These are phyloP conservation scores for Drosophila recens DNA, from an alignment of 2,888 invertebrate genomes.

Conservation along the genomic window DNA sequence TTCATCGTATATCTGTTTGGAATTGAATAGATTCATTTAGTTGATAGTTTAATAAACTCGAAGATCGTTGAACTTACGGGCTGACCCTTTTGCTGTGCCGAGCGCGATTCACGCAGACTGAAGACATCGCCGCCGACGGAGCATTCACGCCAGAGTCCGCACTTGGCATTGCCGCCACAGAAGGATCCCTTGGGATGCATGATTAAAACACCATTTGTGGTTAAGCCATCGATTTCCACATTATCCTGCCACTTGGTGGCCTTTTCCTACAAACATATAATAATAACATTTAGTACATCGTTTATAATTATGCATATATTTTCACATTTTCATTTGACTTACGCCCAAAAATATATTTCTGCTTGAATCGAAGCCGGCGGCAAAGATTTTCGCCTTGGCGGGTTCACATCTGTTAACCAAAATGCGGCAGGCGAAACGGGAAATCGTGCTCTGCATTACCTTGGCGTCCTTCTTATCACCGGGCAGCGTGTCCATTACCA, in stretches of 20 bases:
- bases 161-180: conserved; percentile 93
- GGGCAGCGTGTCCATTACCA: conserved; percentile 99
- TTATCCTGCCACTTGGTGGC: conserved; percentile 99
- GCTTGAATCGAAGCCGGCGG: conserved; percentile 99
- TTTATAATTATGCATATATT: background rate
- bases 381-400: conserved; percentile 96
- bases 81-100: conserved; percentile 96
- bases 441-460: conserved; percentile 97
- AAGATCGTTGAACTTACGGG: conserved; percentile 86
- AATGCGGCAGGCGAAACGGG: conserved; percentile 99
- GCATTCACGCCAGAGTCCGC: conserved; percentile 97
- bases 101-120: conserved; percentile 97
- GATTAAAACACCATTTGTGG: conserved; percentile 98
- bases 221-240: conserved; percentile 98
- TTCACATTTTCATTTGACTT: conserved; percentile 85
- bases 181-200: conserved; percentile 97
- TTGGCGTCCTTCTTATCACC: conserved; percentile 94
- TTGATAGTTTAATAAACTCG: background rate
- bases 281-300: background rate
- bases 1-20: conserved; percentile 89
- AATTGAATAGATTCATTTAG: background rate
- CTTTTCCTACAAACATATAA: conserved; percentile 91
- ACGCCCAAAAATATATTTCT: conserved; percentile 99
- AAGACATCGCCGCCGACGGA: conserved; percentile 99
- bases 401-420: conserved; percentile 96